Base-by-base conservation (phyloP, 1,140 invertebrate species). In the Anthonomus grandis region DNA sequence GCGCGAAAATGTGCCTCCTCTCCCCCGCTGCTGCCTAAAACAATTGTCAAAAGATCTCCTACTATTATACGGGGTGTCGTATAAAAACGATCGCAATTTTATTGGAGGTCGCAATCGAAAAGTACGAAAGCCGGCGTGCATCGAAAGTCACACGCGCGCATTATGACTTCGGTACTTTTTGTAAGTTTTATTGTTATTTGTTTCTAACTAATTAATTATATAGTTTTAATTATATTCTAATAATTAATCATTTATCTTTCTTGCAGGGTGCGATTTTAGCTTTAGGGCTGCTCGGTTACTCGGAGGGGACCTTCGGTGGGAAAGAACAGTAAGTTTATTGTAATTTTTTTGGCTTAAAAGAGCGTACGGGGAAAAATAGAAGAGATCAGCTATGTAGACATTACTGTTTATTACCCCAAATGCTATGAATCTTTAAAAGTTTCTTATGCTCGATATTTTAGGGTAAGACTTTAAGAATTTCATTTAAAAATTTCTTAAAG, bases 261-360 rank as follows among this genome's bases (percentile, higher is more conserved):
- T 70, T 69, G 24, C 46, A 70, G 69, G 54, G 61, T 19, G 24
- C 66, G 36, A 46, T 68, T 52, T 51, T 64, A n/a, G 21, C 68
- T 27, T 34, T 58, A 19, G 47, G 49, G 36, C 19, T 69, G 19
- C 15, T 65, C 21, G 60, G 52, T 19, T 60, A 58, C 31, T 25
- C 57, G 53, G 61, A 50, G 31, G 67, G 62, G 2, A 71, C 67
- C 34, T 67, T 71, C 53, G 67, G 65, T 37, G 67, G 68, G 12
- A 69, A 71, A 58, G 69, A 71, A 68, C 69, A 71, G 69, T 71
- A 65, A 71, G 69, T 70, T 36, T 23, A 9, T 10, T n/a, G n/a
- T n/a, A n/a, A n/a, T n/a, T n/a, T n/a, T n/a, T n/a, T n/a, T n/a
- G n/a, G n/a, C n/a, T n/a, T n/a, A n/a, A n/a, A n/a, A n/a, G n/a